A percentile compares a stretch with the other conserved stretches of the same genome.
Conservation (phyloP, 2,113 vertebrate species). For the Grammomys dolichurus region DNA sequence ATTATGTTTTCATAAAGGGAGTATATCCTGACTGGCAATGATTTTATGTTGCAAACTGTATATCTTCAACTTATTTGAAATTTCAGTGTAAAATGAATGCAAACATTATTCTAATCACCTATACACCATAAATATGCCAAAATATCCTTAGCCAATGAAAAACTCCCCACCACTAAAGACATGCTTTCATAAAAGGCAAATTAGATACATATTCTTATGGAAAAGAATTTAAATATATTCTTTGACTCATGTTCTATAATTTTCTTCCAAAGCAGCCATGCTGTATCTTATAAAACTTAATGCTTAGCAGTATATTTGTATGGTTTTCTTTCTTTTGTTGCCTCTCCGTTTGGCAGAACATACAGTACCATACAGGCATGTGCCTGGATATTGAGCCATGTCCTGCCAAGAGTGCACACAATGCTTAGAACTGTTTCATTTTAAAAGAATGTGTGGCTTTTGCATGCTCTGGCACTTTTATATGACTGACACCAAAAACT, state of each 20-base stretch:
- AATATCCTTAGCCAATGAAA: constrained; percentile 76
- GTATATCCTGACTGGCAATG: constrained; percentile 70
- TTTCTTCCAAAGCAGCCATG: constrained; percentile 76
- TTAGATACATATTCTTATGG: constrained; percentile 78
- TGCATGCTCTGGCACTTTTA: constrained; percentile 65
- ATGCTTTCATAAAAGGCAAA: constrained; percentile 83
- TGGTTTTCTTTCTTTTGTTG: constrained; percentile 82
- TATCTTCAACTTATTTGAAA: constrained; percentile 73
- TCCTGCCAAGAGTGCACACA: constrained; percentile 76
- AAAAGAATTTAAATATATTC: constrained; percentile 79
- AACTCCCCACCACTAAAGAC: constrained; percentile 64
- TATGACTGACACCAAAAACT: constrained; percentile 66
- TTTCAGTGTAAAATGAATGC: constrained; percentile 79
- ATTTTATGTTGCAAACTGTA: constrained; percentile 75
- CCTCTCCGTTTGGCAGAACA: constrained; percentile 79
- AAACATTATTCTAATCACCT: constrained; percentile 82
- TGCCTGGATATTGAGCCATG: constrained; percentile 79
- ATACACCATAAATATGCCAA: constrained; percentile 80
- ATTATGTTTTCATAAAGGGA: constrained; percentile 73
- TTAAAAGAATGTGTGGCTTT: constrained; percentile 79
- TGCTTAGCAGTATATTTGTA: constrained; percentile 80
- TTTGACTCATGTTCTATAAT: constrained; percentile 72
- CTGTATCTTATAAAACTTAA: constrained; percentile 78
- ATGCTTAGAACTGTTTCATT: constrained; percentile 77
- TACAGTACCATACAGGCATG: constrained; percentile 76